Conservation (phyloP, 2,888 invertebrate species). For the Spicauda simplicius region DNA sequence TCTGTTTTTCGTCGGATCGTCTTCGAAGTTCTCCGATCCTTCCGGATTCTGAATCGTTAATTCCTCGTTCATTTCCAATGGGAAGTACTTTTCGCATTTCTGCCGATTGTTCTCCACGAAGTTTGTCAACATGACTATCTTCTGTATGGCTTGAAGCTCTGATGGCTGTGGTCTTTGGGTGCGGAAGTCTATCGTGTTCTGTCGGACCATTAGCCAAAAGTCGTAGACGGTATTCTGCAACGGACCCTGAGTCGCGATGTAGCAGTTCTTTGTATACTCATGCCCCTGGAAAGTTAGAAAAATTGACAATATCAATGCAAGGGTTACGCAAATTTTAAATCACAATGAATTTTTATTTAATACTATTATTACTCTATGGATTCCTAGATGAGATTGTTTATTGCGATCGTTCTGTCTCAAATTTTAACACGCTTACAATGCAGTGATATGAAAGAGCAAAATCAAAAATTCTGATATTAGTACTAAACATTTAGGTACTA, state of each 20-base stretch:
- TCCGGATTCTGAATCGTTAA: constrained; percentile 55
- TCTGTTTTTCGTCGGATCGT: constrained; percentile 54
- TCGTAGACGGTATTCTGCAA: constrained; percentile 94
- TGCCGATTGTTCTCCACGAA: constrained; percentile 92
- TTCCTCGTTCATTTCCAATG: constrained; percentile 83
- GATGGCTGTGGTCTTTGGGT: constrained; percentile 43
- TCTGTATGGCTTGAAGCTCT: constrained; percentile 65
- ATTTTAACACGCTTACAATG: no score
- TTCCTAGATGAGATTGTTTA: no score
- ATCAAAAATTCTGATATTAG: no score
- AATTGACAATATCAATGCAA: no score
- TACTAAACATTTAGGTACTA: no score
- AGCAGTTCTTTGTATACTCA: constrained; percentile 93
- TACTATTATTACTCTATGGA: no score
- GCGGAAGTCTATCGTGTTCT: constrained; percentile 72
- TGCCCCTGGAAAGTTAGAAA: constrained; percentile 88
- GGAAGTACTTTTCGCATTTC: constrained; percentile 96
- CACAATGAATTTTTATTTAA: no score
- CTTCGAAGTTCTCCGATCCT: constrained; percentile 43
- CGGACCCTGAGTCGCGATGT: constrained; percentile 97
- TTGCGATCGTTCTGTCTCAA: no score
- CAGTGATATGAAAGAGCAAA: no score
- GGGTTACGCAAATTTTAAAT: no score
- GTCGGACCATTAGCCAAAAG: constrained; percentile 95
- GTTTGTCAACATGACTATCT: constrained; percentile 96